These are phyloP conservation scores for Anas flavirostris DNA, from an alignment of 2,797 vertebrate genomes.

Conservation along the genomic window DNA sequence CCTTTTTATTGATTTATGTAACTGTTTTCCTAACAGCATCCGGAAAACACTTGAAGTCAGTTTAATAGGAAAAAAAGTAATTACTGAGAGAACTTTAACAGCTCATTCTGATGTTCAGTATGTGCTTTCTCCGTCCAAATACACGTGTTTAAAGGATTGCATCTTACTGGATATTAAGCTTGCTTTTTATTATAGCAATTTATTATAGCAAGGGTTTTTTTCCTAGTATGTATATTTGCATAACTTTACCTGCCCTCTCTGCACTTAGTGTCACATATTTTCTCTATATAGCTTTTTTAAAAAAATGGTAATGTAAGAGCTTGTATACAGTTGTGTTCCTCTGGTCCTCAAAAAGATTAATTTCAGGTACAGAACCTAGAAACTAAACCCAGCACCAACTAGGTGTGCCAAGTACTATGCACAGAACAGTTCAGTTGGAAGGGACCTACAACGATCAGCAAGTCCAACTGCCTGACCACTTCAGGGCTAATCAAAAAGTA, in stretches of 20 bases:
- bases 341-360: conserved; percentile 47
- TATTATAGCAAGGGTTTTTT: neutral
- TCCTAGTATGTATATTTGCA: conserved; percentile 22
- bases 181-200: conserved; percentile 53
- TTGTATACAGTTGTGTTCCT: conserved; percentile 32
- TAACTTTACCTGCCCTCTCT: conserved; percentile 24
- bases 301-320: conserved; percentile 36
- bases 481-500: neutral
- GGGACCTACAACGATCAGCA: neutral
- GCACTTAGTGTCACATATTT: conserved; percentile 4
- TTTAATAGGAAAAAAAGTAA: neutral
- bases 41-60: neutral
- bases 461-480: neutral
- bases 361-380: conserved; percentile 63
- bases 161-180: conserved; percentile 17
- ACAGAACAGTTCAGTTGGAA: neutral
- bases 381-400: conserved; percentile 59
- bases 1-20: neutral
- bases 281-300: conserved; percentile 15
- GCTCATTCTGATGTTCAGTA: neutral
- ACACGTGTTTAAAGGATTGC: neutral
- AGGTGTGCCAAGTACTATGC: conserved; percentile 67
- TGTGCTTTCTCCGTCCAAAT: neutral
- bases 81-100: neutral
- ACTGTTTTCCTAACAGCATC: neutral